These are phyloP conservation scores for Loxodonta africana DNA, from an alignment of 2,113 vertebrate genomes.

Conservation along the genomic window DNA sequence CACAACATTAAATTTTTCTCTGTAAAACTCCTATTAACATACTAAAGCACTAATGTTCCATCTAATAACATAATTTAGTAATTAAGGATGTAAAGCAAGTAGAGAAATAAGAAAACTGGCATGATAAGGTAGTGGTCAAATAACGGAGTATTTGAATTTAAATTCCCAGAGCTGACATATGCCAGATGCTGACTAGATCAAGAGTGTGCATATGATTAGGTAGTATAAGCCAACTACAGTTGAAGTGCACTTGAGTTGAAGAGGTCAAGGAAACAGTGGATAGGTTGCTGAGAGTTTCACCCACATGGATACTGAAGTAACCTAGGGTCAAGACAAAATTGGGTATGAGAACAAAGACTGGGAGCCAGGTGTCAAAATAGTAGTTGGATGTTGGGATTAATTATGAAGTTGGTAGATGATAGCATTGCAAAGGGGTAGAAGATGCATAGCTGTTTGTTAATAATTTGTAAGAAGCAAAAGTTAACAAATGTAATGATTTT, in stretches of 20 bases:
- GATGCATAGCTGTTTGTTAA: not conserved
- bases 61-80: not conserved
- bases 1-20: not conserved
- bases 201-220: not conserved
- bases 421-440: not conserved
- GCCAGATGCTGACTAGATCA: accelerated
- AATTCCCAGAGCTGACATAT: not conserved
- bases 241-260: not conserved
- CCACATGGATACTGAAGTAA: not conserved
- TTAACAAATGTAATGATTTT: not conserved
- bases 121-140: not conserved
- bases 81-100: not conserved
- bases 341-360: not conserved
- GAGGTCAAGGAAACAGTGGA: not conserved
- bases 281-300: not conserved
- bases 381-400: not conserved
- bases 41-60: not conserved
- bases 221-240: not conserved
- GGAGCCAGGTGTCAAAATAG: not conserved
- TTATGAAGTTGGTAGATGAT: not conserved
- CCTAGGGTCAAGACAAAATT: not conserved
- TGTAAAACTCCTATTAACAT: not conserved
- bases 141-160: not conserved
- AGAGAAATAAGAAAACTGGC: not conserved
- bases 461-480: not conserved